Conservation (phyloP, 2,888 invertebrate genomes). For the Branchellion lobata region DNA sequence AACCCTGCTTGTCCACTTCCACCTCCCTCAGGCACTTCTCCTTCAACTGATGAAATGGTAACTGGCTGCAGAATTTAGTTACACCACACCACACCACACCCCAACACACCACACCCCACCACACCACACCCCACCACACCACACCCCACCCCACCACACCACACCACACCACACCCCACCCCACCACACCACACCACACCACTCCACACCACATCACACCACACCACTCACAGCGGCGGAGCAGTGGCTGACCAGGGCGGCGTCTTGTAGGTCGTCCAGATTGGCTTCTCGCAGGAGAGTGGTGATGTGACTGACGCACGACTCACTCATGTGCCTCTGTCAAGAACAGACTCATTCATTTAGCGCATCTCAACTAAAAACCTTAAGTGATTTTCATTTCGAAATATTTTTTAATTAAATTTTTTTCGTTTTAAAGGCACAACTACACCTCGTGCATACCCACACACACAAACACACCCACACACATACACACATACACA, state of each 20-base stretch:
- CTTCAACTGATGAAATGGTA: constrained; percentile 5
- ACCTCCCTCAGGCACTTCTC: constrained; percentile 61
- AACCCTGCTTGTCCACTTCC: background rate
- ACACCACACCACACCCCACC: background rate
- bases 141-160: too few relatives aligned
- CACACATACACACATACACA: too few relatives aligned
- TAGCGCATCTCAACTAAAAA: background rate
- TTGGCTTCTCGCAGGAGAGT: constrained; percentile 82
- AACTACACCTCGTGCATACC: too few relatives aligned
- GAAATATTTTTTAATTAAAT: too few relatives aligned
- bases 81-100: background rate
- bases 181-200: background rate
- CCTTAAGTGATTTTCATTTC: background rate
- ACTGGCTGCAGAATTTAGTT: too few relatives aligned
- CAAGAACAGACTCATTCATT: background rate
- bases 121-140: too few relatives aligned
- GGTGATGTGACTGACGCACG: constrained; percentile 80
- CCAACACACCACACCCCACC: too few relatives aligned
- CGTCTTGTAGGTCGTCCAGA: constrained; percentile 85
- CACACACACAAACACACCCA: too few relatives aligned
- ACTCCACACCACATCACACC: background rate
- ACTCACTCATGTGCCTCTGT: constrained; percentile 65
- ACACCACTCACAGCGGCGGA: constrained; percentile 64
- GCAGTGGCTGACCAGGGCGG: constrained; percentile 79
- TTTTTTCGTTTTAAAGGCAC: too few relatives aligned